A percentile compares a stretch with the other conserved stretches of the same genome.
Evolutionary conservation across 2,797 vertebrate genomes (phyloP).

Genomic region (Eidolon dupreanum): DNA sequence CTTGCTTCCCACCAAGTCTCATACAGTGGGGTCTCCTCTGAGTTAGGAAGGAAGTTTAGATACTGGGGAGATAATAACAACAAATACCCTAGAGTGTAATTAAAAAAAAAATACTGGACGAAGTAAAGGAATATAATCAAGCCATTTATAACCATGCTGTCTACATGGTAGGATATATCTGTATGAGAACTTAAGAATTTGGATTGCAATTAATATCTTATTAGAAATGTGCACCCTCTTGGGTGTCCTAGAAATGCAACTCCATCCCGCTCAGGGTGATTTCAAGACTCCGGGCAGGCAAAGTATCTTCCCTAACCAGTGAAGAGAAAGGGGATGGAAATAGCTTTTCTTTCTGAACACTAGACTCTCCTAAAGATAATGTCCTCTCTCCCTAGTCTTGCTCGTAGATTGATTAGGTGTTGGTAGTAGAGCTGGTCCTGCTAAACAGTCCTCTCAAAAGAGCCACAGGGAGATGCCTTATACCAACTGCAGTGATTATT

Average conservation of each 20-base stretch:
- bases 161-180: not conserved
- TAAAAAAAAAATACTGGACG: not conserved
- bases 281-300: not conserved
- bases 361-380: not conserved
- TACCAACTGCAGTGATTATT: not conserved
- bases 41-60: constrained; percentile 6
- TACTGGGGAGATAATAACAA: not conserved
- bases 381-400: not conserved
- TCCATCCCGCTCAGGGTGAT: not conserved
- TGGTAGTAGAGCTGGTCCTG: not conserved
- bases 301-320: not conserved
- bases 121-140: not conserved
- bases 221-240: not conserved
- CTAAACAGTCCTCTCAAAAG: not conserved
- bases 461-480: not conserved
- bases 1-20: not conserved
- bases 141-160: not conserved
- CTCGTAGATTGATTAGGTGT: not conserved
- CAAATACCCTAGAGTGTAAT: not conserved
- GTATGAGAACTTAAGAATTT: not conserved
- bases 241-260: not conserved
- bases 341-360: not conserved
- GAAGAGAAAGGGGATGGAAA: not conserved
- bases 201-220: not conserved
- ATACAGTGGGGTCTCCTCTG: not conserved